Base-by-base conservation (phyloP, 2,113 vertebrate species). In the Buteo buteo region DNA sequence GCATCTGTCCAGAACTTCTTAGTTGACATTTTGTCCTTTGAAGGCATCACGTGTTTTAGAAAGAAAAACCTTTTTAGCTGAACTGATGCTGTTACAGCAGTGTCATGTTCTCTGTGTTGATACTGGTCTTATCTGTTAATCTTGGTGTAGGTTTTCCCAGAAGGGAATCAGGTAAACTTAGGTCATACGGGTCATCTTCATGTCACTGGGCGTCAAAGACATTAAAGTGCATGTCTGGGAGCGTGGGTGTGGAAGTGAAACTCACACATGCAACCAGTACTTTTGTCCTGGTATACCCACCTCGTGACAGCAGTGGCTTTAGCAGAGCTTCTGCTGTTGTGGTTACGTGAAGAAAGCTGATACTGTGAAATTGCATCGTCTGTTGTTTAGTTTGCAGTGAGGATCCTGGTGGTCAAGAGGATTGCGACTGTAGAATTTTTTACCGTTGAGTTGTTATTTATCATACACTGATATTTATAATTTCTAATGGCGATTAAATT, bases 161-260 rank as follows among this genome's bases (percentile, higher is more conserved):
- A 61, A 65, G 34, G 18, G 16, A 74, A 18, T 36, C 54, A 26
- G 16, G 20, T 50, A 32, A 21, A 21, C 2, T 73, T 26, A 28
- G 11, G 32, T 87, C 0, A 0, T 38, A 7, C 24, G 36, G 21
- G 38, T 76, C 26, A 36, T 31, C 55, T 81, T 73, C 18, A 40
- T 3, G 8, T 57, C 29, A 10, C 19, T n/a, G 36, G 16, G 22
- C 7, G 2, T 64, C 17, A 50, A 62, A 38, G 6, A 32, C 0
- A 0, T 67, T 80, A 13, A 0, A 0, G 18, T 29, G 32, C 1
- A 0, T 42, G 54, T 36, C 22, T 50, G 22, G 62, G 66, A 69
- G 34, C 1, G 0, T 25, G 57, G 24, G 34, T 6, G 13, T 80
- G 13, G 54, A 65, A 57, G 20, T 66, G 54, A 65, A 57, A 34